A percentile compares a stretch with the other conserved stretches of the same genome.
These are phyloP conservation scores for Aegotheles bennettii DNA, from an alignment of 2,113 vertebrate species.

Conservation along the genomic window DNA sequence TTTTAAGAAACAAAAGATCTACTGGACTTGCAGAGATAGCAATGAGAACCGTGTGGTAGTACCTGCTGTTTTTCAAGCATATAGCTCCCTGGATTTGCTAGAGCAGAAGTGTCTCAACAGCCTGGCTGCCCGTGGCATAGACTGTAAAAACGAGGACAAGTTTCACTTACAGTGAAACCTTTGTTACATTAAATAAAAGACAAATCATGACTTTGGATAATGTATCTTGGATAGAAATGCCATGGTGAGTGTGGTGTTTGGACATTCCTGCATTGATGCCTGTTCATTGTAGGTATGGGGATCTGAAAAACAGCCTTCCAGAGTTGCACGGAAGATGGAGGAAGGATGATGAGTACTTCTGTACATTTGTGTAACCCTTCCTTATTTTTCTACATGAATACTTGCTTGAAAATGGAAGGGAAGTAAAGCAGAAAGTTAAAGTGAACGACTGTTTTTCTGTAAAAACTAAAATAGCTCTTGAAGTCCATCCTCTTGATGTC, in stretches of 20 bases:
- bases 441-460: not conserved
- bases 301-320: not conserved
- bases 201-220: not conserved
- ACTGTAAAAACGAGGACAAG: not conserved
- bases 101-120: not conserved
- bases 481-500: not conserved
- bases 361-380: not conserved
- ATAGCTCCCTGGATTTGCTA: not conserved
- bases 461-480: not conserved
- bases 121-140: not conserved
- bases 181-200: not conserved
- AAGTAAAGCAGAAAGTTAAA: not conserved
- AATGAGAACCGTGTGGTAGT: not conserved
- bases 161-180: not conserved
- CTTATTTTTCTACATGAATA: not conserved
- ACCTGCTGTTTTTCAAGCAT: not conserved
- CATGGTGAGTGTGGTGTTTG: accelerated
- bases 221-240: not conserved
- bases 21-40: not conserved
- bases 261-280: not conserved
- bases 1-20: not conserved
- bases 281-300: not conserved
- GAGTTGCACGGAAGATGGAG: not conserved
- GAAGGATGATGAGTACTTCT: not conserved
- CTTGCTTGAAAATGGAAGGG: not conserved